A percentile compares a stretch with the other conserved stretches of the same genome.
phyloP scores from a whole-genome alignment of 1,140 invertebrate species.

The Teleopsis dalmanni region DNA sequence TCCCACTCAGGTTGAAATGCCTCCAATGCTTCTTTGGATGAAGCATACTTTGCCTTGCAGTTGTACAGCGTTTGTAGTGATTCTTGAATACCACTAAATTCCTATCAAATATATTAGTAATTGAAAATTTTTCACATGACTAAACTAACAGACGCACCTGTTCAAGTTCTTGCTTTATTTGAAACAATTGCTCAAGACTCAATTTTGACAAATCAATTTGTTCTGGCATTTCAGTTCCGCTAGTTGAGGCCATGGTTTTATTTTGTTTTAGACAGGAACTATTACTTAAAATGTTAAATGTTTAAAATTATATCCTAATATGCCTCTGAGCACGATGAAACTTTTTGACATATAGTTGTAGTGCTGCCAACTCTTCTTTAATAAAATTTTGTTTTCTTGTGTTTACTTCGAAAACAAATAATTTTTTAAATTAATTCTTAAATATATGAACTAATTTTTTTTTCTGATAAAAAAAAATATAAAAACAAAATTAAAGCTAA shows the following conservation, averaged over 20 bases:
- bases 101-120: slow-evolving; percentile 48
- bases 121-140: too few species aligned
- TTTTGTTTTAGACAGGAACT: slow-evolving; percentile 19
- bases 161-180: slow-evolving; percentile 80
- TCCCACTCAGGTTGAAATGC: slow-evolving; percentile 65
- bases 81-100: slow-evolving; percentile 77
- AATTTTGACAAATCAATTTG: slow-evolving; percentile 71
- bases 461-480: too few species aligned
- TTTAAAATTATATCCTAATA: slow-evolving; percentile 11
- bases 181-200: slow-evolving; percentile 67
- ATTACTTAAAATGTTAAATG: slow-evolving; percentile 6
- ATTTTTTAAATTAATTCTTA: too few species aligned
- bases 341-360: too few species aligned
- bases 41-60: slow-evolving; percentile 82
- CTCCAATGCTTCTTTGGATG: slow-evolving; percentile 76
- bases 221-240: slow-evolving; percentile 48
- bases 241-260: slow-evolving; percentile 24
- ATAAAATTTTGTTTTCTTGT: too few species aligned
- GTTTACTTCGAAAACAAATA: too few species aligned
- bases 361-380: too few species aligned
- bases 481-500: too few species aligned
- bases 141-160: slow-evolving; percentile 64
- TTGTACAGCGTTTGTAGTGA: slow-evolving; percentile 82
- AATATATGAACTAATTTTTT: too few species aligned
- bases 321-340: too few species aligned